These are phyloP conservation scores for Lithophane ornitopus DNA, from an alignment of 2,888 invertebrate genomes.

Conservation along the genomic window DNA sequence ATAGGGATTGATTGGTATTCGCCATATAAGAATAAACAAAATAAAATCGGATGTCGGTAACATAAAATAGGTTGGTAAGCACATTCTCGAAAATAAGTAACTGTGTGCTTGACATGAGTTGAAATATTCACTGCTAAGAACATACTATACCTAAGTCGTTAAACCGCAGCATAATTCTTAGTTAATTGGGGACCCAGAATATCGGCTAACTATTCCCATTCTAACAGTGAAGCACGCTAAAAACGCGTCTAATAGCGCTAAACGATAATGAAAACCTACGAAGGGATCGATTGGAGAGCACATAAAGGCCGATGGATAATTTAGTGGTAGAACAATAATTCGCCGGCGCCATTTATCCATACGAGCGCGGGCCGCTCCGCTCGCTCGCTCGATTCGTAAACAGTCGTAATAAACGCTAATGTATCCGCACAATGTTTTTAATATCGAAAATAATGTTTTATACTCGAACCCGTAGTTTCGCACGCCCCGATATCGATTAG, in stretches of 20 bases:
- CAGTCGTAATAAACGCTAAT: conserved; percentile 67
- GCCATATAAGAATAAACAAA: too few relatives aligned
- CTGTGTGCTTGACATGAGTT: neutral
- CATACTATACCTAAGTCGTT: neutral
- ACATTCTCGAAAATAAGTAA: neutral
- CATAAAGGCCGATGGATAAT: conserved; percentile 67
- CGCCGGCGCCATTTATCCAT: conserved; percentile 67
- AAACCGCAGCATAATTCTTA: conserved; percentile 39
- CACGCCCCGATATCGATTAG: conserved; percentile 36
- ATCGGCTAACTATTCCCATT: conserved; percentile 51
- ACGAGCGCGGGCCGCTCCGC: conserved; percentile 54
- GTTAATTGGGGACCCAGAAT: conserved; percentile 38
- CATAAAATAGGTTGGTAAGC: neutral
- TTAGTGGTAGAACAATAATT: conserved; percentile 70
- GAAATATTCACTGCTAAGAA: conserved; percentile 6
- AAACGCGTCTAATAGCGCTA: conserved; percentile 44
- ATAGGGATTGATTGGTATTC: too few relatives aligned
- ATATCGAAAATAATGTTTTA: conserved; percentile 52
- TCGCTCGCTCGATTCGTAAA: conserved; percentile 63
- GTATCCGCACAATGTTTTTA: conserved; percentile 57
- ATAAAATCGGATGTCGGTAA: neutral
- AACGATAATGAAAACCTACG: conserved; percentile 56
- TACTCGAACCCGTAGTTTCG: conserved; percentile 48
- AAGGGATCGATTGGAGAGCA: conserved; percentile 50
- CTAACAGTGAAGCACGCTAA: conserved; percentile 37